Percentiles rank a stretch among this genome's conserved stretches.
Evolutionary conservation across 1,140 invertebrate genomes (phyloP).

Genomic region (Xylocopa sonorina): DNA sequence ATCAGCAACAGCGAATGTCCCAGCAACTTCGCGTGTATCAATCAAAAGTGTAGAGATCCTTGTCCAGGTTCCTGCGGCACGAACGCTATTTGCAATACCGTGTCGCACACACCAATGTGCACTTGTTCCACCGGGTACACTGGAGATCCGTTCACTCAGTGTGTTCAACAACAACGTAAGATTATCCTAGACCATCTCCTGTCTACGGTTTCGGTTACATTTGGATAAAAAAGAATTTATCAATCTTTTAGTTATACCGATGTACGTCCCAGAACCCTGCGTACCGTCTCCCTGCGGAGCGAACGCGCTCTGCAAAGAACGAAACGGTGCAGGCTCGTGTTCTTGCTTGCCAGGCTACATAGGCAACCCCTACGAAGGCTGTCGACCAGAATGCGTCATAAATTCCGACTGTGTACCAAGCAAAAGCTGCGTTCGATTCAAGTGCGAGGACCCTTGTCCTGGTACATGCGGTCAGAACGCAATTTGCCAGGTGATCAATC

Average conservation of each 20-base stretch:
- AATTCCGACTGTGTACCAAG: slow-evolving; percentile 81
- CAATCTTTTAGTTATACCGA: slow-evolving; percentile 69
- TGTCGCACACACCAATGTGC: slow-evolving; percentile 90
- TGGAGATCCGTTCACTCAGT: slow-evolving; percentile 83
- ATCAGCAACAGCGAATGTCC: slow-evolving; percentile 82
- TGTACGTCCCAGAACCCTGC: slow-evolving; percentile 74
- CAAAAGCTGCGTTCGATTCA: slow-evolving; percentile 79
- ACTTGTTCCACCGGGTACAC: slow-evolving; percentile 85
- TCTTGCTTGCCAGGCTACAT: slow-evolving; percentile 81
- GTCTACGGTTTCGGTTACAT: neutral
- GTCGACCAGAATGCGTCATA: slow-evolving; percentile 80
- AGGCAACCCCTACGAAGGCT: slow-evolving; percentile 84
- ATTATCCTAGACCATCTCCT: neutral
- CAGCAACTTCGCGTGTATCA: slow-evolving; percentile 77
- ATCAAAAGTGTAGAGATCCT: slow-evolving; percentile 84
- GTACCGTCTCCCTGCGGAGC: slow-evolving; percentile 81
- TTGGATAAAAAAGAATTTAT: neutral
- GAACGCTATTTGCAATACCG: slow-evolving; percentile 80
- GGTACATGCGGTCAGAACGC: slow-evolving; percentile 85
- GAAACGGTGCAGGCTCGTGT: slow-evolving; percentile 78
- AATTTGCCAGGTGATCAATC: slow-evolving; percentile 85
- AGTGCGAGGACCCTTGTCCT: slow-evolving; percentile 80
- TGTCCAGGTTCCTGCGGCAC: slow-evolving; percentile 89
- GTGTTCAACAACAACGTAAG: neutral
- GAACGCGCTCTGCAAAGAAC: slow-evolving; percentile 80